phyloP scores from a whole-genome alignment of 2,113 vertebrate species.

The Merops nubicus region DNA sequence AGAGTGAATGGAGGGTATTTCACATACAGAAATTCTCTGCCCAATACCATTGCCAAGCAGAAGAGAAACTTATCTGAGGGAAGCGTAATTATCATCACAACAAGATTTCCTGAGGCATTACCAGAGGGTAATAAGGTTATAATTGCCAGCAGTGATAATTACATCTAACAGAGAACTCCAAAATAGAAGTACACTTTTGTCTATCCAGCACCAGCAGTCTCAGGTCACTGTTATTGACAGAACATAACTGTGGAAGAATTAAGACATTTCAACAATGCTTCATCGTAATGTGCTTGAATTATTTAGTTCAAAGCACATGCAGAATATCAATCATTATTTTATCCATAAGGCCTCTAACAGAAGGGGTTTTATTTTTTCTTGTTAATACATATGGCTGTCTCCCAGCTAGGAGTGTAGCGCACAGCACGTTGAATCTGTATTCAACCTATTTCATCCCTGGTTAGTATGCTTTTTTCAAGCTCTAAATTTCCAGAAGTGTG shows the following conservation, averaged over 20 bases:
- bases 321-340: not conserved
- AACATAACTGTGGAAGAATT: not conserved
- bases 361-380: not conserved
- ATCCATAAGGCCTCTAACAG: not conserved
- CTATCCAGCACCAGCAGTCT: not conserved
- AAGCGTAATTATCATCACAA: not conserved
- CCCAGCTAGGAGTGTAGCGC: not conserved
- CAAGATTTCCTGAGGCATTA: not conserved
- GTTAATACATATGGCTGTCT: not conserved
- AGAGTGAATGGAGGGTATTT: not conserved
- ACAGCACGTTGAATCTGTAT: not conserved
- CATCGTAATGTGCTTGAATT: not conserved
- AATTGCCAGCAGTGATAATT: slow-evolving; percentile 2
- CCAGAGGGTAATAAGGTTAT: not conserved
- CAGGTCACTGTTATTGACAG: not conserved
- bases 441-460: not conserved
- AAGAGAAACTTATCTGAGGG: not conserved
- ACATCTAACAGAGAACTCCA: not conserved
- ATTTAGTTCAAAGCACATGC: not conserved
- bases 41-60: not conserved
- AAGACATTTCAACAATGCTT: not conserved
- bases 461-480: not conserved
- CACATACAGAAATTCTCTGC: not conserved
- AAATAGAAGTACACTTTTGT: not conserved
- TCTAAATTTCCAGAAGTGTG: not conserved